Evolutionary conservation across 2,113 vertebrate genomes (phyloP).

Genomic region (Noctilio leporinus): DNA sequence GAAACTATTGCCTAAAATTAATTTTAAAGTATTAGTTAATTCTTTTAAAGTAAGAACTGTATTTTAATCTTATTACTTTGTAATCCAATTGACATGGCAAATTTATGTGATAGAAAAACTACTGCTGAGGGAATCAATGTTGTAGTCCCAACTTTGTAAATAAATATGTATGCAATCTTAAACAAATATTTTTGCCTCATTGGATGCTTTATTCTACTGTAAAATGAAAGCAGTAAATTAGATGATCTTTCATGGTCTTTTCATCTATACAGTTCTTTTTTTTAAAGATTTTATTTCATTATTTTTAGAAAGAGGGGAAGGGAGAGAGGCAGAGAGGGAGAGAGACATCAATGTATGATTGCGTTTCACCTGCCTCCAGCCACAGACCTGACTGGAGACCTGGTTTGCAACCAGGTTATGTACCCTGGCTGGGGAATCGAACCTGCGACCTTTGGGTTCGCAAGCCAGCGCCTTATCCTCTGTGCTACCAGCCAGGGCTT

Average conservation of each 20-base stretch:
- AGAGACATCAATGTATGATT: too few relatives aligned
- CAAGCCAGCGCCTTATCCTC: too few relatives aligned
- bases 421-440: too few relatives aligned
- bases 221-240: neutral
- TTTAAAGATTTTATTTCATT: too few relatives aligned
- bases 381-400: too few relatives aligned
- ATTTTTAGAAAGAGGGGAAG: too few relatives aligned
- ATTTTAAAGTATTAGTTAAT: neutral
- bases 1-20: neutral
- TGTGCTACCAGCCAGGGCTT: too few relatives aligned
- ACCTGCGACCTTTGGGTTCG: too few relatives aligned
- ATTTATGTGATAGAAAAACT: neutral
- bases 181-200: neutral
- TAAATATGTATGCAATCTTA: neutral
- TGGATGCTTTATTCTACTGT: neutral
- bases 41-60: neutral
- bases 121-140: neutral
- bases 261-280: neutral
- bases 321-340: too few relatives aligned
- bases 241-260: neutral
- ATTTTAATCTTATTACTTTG: neutral
- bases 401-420: too few relatives aligned
- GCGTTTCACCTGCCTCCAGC: too few relatives aligned
- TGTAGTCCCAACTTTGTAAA: neutral
- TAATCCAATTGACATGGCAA: neutral